phyloP scores from a whole-genome alignment of 1,140 invertebrate genomes.

The Lepeophtheirus salmonis region DNA sequence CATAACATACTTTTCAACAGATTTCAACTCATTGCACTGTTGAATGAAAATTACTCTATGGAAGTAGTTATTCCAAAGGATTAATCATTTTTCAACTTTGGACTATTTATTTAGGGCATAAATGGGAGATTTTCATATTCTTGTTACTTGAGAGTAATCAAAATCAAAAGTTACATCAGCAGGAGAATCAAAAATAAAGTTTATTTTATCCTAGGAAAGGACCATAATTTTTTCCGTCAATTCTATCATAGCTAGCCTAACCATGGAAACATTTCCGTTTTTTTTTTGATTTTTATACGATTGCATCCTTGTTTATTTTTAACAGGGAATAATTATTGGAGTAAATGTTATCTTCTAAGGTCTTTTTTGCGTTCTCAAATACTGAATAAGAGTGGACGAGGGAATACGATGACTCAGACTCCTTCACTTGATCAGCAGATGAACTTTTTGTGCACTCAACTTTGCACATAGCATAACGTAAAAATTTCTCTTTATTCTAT shows the following conservation, averaged over 20 bases:
- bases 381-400: not conserved
- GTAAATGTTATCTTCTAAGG: not conserved
- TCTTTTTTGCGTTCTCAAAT: not conserved
- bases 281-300: not conserved
- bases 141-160: conserved; percentile 67
- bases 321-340: not conserved
- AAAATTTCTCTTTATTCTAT: not conserved
- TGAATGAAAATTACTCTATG: conserved; percentile 94
- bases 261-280: conserved; percentile 64
- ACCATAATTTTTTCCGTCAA: conserved; percentile 85
- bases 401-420: not conserved
- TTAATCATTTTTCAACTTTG: conserved; percentile 95
- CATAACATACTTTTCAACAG: not conserved
- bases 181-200: conserved; percentile 88
- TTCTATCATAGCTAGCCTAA: conserved; percentile 68
- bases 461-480: not conserved
- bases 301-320: not conserved
- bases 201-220: conserved; percentile 84
- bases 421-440: not conserved
- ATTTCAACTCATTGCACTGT: conserved; percentile 63
- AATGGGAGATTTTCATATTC: conserved; percentile 84
- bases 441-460: not conserved
- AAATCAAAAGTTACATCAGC: conserved; percentile 86
- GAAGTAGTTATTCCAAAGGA: conserved; percentile 98
- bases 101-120: conserved; percentile 96